Percentiles rank a stretch among this genome's conserved stretches.
phyloP scores from a whole-genome alignment of 2,888 invertebrate genomes.

The Sialis fuliginosa region DNA sequence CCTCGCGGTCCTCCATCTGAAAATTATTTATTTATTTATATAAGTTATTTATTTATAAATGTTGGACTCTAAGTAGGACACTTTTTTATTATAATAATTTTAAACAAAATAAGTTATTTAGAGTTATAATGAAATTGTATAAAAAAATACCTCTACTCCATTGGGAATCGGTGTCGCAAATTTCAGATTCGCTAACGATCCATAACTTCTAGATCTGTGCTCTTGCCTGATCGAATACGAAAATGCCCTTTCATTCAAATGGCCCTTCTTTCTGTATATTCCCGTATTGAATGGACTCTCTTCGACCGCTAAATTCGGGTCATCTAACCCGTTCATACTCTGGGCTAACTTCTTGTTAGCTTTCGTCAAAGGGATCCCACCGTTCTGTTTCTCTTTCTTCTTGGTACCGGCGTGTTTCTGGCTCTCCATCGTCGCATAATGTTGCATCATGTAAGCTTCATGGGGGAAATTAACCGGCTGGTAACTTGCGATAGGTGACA shows the following conservation, averaged over 20 bases:
- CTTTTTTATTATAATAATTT: background rate
- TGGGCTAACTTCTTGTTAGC: constrained; percentile 44
- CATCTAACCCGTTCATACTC: constrained; percentile 46
- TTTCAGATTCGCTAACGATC: constrained; percentile 77
- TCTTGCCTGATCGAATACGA: constrained; percentile 89
- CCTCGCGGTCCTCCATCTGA: constrained; percentile 48
- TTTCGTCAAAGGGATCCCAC: constrained; percentile 24
- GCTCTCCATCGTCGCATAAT: constrained; percentile 34
- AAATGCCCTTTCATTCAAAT: constrained; percentile 82
- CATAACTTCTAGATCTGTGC: constrained; percentile 82
- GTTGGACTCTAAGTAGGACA: background rate
- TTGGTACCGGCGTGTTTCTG: constrained; percentile 23
- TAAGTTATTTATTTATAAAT: background rate
- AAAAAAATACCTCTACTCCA: constrained; percentile 23
- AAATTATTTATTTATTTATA: constrained; percentile 12
- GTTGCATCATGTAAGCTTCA: constrained; percentile 37
- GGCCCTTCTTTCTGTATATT: constrained; percentile 82
- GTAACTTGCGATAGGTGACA: constrained; percentile 38
- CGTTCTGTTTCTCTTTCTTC: constrained; percentile 32
- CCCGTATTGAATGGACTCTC: constrained; percentile 55
- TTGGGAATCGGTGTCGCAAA: constrained; percentile 54
- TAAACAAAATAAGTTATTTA: background rate
- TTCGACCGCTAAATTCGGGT: constrained; percentile 20
- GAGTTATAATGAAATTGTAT: background rate
- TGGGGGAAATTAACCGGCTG: constrained; percentile 36